Evolutionary conservation across 1,140 invertebrate genomes (phyloP).

Genomic region (Philotrypesis tridentata): DNA sequence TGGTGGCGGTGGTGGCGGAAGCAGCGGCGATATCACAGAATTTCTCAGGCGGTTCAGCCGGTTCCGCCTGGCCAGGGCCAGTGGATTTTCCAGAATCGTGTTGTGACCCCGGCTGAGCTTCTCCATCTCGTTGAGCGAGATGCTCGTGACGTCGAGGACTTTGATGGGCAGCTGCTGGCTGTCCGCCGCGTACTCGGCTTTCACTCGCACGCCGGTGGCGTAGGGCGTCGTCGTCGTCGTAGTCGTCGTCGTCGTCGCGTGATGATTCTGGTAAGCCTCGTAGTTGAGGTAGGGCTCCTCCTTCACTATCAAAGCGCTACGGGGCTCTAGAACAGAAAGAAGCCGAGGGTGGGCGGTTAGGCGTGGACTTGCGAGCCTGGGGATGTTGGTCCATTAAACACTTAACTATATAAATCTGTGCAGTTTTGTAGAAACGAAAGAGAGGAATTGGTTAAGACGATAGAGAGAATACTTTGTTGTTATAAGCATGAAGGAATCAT

Average conservation of each 20-base stretch:
- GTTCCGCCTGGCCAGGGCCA: constrained; percentile 1
- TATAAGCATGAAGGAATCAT: constrained; percentile 30
- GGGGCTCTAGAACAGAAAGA: not conserved
- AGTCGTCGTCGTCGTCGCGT: no score
- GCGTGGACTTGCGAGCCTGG: not conserved
- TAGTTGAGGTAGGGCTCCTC: constrained; percentile 13
- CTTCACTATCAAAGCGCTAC: constrained; percentile 4
- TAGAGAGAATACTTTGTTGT: constrained; percentile 12
- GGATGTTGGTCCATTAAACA: not conserved
- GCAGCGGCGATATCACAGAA: not conserved
- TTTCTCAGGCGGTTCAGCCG: not conserved
- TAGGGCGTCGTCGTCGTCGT: not conserved
- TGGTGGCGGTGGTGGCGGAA: no score
- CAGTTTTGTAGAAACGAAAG: constrained; percentile 25
- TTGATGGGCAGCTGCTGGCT: constrained; percentile 31
- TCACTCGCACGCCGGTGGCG: not conserved
- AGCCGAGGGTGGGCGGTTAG: not conserved
- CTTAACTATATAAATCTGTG: constrained; percentile 24
- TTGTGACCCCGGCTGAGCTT: constrained; percentile 8
- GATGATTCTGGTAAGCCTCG: not conserved
- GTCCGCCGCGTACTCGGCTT: not conserved
- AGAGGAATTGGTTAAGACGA: not conserved
- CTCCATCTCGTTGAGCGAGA: constrained; percentile 42
- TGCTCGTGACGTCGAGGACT: constrained; percentile 42
- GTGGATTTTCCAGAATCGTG: constrained; percentile 30